Conservation (phyloP, 92 coral and sea anemone species). For the Porites rus region DNA sequence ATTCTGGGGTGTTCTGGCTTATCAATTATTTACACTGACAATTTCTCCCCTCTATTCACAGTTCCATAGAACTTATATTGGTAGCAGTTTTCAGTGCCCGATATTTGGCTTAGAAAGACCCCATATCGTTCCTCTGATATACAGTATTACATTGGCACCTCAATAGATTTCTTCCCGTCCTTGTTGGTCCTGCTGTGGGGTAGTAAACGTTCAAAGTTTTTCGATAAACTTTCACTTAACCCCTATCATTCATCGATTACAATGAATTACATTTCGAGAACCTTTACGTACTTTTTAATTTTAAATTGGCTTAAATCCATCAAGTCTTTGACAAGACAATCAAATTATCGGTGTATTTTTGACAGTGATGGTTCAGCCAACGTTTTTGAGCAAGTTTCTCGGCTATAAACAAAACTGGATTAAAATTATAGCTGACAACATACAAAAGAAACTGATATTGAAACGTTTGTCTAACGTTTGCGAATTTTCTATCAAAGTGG, state of each 20-base stretch:
- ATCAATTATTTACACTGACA: slow-evolving; percentile 1
- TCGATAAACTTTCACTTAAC: too few species aligned
- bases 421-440: too few species aligned
- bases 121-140: background rate
- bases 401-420: too few species aligned
- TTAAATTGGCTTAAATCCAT: background rate
- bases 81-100: background rate
- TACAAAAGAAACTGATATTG: too few species aligned
- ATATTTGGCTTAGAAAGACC: background rate
- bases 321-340: background rate
- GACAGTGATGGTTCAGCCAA: background rate
- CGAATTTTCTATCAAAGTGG: too few species aligned
- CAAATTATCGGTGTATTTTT: background rate
- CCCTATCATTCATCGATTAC: background rate
- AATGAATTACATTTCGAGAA: slow-evolving; percentile 13
- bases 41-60: background rate
- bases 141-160: background rate
- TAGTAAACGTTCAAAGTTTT: background rate
- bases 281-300: background rate
- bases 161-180: background rate
- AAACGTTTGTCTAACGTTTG: too few species aligned
- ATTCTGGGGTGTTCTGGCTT: background rate
- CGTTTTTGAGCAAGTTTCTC: background rate
- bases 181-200: background rate
- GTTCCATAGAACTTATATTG: background rate